A percentile compares a stretch with the other conserved stretches of the same genome.
These are phyloP conservation scores for Catocala sponsa DNA, from an alignment of 2,888 invertebrate genomes.

Conservation along the genomic window DNA sequence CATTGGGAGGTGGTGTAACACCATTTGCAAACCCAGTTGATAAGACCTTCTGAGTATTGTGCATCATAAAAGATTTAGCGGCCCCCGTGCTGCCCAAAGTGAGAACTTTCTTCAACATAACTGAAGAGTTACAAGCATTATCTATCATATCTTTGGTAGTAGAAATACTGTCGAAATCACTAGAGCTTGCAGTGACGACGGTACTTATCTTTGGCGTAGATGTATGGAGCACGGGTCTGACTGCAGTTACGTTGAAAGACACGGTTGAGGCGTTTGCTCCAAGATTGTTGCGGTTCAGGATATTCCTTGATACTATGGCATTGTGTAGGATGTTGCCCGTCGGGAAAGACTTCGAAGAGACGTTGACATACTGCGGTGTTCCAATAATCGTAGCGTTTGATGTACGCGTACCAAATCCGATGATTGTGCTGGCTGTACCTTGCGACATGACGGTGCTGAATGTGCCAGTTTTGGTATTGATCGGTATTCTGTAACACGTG, in stretches of 20 bases:
- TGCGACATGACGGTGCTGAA: constrained; percentile 85
- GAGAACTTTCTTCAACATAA: constrained; percentile 85
- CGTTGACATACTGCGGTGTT: constrained; percentile 83
- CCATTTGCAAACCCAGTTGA: constrained; percentile 83
- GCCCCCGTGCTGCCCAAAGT: constrained; percentile 82
- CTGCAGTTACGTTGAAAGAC: constrained; percentile 76
- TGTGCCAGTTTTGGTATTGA: constrained; percentile 78
- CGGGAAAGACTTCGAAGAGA: constrained; percentile 82
- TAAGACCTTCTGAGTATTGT: constrained; percentile 82
- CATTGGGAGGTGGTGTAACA: constrained; percentile 79
- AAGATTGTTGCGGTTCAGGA: constrained; percentile 74
- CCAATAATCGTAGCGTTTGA: constrained; percentile 77
- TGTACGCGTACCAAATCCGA: constrained; percentile 81
- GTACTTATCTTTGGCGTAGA: constrained; percentile 76
- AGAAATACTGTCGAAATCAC: constrained; percentile 79
- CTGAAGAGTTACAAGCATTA: constrained; percentile 84
- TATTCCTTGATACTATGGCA: constrained; percentile 83
- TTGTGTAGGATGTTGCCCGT: constrained; percentile 85
- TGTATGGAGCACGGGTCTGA: constrained; percentile 72
- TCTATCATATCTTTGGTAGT: constrained; percentile 86
- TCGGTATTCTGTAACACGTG: constrained; percentile 74
- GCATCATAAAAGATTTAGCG: constrained; percentile 85
- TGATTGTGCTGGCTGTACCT: constrained; percentile 81
- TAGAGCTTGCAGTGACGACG: constrained; percentile 65
- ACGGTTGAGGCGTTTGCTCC: constrained; percentile 68